Conservation (phyloP, 2,888 invertebrate species). For the Incurvaria masculella region DNA sequence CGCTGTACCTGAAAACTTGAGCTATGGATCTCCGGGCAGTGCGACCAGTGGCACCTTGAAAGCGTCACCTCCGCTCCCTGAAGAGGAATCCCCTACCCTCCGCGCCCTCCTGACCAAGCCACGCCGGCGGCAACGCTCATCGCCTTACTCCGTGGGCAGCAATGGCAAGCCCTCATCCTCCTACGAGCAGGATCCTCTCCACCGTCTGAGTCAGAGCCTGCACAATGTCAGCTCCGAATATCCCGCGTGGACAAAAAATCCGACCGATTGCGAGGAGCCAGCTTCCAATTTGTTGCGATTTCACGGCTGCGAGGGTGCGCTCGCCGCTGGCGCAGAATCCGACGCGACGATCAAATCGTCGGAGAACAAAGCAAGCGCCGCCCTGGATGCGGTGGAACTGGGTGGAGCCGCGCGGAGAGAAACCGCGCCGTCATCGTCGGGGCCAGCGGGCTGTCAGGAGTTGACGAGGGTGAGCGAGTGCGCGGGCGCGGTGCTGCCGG, state of each 20-base stretch:
- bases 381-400: conserved; percentile 17
- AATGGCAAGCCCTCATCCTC: conserved; percentile 8
- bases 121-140: conserved; percentile 26
- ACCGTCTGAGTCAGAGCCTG: conserved; percentile 28
- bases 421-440: conserved; percentile 37
- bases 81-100: conserved; percentile 53
- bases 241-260: conserved; percentile 34
- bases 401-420: conserved; percentile 34
- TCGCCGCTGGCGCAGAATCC: conserved; percentile 24
- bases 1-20: conserved; percentile 31
- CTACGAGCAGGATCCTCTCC: conserved; percentile 30
- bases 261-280: conserved; percentile 25
- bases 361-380: conserved; percentile 25
- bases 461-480: conserved; percentile 36
- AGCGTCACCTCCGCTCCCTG: conserved; percentile 26
- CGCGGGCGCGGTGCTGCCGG: conserved; percentile 9
- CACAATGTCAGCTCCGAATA: conserved; percentile 20
- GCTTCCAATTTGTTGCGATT: conserved; percentile 39
- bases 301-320: conserved; percentile 36
- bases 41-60: conserved; percentile 27
- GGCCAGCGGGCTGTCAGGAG: conserved; percentile 37
- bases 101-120: conserved; percentile 55
- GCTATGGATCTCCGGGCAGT: conserved; percentile 41
- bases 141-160: conserved; percentile 18
- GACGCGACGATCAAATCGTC: conserved; percentile 27